phyloP scores from a whole-genome alignment of 2,797 vertebrate genomes.

The Bradypus variegatus region DNA sequence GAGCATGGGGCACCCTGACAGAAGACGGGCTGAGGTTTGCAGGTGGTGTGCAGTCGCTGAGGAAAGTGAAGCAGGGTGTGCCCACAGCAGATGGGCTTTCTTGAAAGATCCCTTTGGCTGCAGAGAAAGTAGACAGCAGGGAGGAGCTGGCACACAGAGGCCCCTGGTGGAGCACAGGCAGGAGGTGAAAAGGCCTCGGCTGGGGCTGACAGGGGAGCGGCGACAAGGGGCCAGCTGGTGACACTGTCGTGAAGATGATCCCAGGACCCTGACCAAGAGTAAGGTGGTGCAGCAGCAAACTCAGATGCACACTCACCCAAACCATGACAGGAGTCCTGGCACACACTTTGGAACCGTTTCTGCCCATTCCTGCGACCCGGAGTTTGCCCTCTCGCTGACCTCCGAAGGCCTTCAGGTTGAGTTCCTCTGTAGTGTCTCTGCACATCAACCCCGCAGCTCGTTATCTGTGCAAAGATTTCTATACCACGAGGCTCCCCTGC shows the following conservation, averaged over 20 bases:
- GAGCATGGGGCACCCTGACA: background rate
- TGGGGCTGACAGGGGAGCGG: background rate
- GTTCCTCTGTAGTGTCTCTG: background rate
- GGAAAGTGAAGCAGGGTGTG: background rate
- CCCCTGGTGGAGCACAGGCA: background rate
- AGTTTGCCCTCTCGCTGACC: background rate
- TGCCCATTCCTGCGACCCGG: background rate
- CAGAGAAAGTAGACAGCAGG: background rate
- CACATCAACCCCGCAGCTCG: background rate
- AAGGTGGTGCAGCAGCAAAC: too few species aligned
- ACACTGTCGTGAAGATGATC: background rate
- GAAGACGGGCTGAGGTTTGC: background rate
- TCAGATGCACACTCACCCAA: background rate
- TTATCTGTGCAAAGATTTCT: background rate
- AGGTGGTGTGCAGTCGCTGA: background rate
- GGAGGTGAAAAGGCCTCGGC: background rate
- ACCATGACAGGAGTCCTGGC: background rate
- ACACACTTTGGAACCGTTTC: background rate
- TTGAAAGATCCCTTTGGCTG: background rate
- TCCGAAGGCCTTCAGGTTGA: background rate
- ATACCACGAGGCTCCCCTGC: background rate
- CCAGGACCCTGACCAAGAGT: background rate
- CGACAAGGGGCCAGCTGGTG: background rate
- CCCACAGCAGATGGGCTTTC: background rate
- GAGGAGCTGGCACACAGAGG: background rate